Conservation (phyloP, 1,140 invertebrate genomes). For the Spodoptera frugiperda region DNA sequence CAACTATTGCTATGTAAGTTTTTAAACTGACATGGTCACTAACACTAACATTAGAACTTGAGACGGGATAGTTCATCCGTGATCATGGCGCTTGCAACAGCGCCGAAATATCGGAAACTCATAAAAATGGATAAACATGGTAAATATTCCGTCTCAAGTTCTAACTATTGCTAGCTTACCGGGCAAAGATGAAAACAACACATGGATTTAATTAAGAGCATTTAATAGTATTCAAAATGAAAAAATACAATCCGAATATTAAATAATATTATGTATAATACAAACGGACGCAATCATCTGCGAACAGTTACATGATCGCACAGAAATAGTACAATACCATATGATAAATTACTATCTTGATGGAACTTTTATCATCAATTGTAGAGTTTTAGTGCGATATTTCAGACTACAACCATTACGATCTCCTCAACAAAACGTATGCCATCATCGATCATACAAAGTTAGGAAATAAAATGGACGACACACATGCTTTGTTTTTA, state of each 20-base stretch:
- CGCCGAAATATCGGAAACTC: too few species aligned
- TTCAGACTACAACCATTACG: slow-evolving; percentile 39
- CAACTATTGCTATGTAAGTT: too few species aligned
- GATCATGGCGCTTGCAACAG: too few species aligned
- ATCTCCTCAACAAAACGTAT: slow-evolving; percentile 36
- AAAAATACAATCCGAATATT: neutral
- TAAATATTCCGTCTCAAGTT: too few species aligned
- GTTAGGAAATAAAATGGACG: slow-evolving; percentile 39
- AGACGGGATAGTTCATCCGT: too few species aligned
- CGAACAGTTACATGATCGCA: slow-evolving; percentile 22
- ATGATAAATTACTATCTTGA: slow-evolving; percentile 34
- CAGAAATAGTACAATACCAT: slow-evolving; percentile 12
- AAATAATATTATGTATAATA: neutral
- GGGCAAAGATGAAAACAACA: too few species aligned
- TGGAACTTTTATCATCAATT: slow-evolving; percentile 28
- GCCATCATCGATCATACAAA: slow-evolving; percentile 36
- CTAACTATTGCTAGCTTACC: too few species aligned
- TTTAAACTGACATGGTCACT: too few species aligned
- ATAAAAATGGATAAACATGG: too few species aligned
- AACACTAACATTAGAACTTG: too few species aligned
- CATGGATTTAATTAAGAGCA: neutral
- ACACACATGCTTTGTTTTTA: slow-evolving; percentile 9
- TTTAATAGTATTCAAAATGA: slow-evolving; percentile 4
- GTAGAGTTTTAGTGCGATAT: slow-evolving; percentile 33
- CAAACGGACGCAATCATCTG: slow-evolving; percentile 2